Conservation (phyloP, 2,888 invertebrate species). For the Philaethria dido region DNA sequence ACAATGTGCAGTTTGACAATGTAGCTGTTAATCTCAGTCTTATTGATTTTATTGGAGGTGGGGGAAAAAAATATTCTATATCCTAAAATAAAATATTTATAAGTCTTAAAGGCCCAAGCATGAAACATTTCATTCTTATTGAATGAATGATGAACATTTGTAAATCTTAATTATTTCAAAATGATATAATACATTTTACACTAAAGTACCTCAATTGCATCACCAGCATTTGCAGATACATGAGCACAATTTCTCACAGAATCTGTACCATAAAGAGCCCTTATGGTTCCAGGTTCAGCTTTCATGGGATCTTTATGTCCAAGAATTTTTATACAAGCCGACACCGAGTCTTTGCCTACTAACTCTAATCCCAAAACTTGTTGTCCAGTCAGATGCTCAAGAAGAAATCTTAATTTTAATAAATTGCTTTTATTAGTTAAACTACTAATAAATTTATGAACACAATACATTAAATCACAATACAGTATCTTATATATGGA, state of each 20-base stretch:
- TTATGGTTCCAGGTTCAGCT: constrained; percentile 85
- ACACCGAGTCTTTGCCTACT: constrained; percentile 87
- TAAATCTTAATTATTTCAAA: not conserved
- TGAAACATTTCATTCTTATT: too few species aligned
- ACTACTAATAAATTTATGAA: not conserved
- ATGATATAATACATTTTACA: not conserved
- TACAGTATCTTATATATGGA: not conserved
- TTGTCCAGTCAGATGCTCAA: constrained; percentile 87
- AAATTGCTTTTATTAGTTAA: constrained; percentile 10
- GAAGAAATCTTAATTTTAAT: constrained; percentile 79
- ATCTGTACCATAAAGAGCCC: constrained; percentile 87
- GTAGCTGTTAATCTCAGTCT: constrained; percentile 81
- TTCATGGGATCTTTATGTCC: constrained; percentile 86
- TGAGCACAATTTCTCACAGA: constrained; percentile 88
- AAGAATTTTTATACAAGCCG: constrained; percentile 82
- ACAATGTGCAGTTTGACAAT: constrained; percentile 88
- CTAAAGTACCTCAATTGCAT: constrained; percentile 76
- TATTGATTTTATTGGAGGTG: constrained; percentile 60
- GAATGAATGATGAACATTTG: too few species aligned
- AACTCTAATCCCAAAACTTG: constrained; percentile 89
- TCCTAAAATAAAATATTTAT: constrained; percentile 74
- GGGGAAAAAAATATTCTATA: constrained; percentile 86
- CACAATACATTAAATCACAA: not conserved
- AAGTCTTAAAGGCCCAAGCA: not conserved
- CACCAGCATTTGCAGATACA: constrained; percentile 83